Evolutionary conservation across 1,140 invertebrate genomes (phyloP).

Genomic region (Macrobrachium nipponense): DNA sequence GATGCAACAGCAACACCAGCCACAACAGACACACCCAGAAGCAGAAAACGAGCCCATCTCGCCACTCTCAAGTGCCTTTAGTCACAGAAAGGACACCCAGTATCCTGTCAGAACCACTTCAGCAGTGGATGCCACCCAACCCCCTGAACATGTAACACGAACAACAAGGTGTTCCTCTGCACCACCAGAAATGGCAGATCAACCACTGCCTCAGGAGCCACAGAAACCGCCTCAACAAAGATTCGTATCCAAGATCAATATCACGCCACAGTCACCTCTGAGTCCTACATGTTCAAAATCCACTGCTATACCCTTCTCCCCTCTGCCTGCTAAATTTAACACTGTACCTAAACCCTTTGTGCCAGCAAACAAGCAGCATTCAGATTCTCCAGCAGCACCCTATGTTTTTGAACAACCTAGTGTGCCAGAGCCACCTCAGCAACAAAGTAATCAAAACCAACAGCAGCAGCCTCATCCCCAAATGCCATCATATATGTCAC

Average conservation of each 20-base stretch:
- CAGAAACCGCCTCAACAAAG: conserved; percentile 14
- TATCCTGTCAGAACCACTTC: conserved; percentile 53
- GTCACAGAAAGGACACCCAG: conserved; percentile 33
- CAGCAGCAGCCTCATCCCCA: conserved; percentile 2
- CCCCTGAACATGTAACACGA: conserved; percentile 17
- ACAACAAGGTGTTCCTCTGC: conserved; percentile 56
- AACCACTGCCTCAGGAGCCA: not conserved
- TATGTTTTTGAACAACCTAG: too few species aligned
- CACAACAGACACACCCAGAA: not conserved
- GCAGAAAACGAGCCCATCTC: conserved; percentile 29
- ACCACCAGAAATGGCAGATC: conserved; percentile 56
- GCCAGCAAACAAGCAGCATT: conserved; percentile 31
- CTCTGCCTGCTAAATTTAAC: conserved; percentile 52
- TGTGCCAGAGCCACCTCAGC: too few species aligned
- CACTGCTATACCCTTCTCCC: conserved; percentile 21
- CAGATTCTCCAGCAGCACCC: not conserved
- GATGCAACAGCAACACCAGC: conserved; percentile 35
- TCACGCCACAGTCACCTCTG: conserved; percentile 45
- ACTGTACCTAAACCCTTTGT: conserved; percentile 62
- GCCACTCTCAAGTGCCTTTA: not conserved
- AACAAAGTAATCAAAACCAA: not conserved
- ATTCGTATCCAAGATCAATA: conserved; percentile 46
- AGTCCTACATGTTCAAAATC: conserved; percentile 34
- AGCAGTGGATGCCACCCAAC: conserved; percentile 50
- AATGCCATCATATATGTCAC: conserved; percentile 16